phyloP scores from a whole-genome alignment of 2,797 vertebrate genomes.

The Urocyon cinereoargenteus region DNA sequence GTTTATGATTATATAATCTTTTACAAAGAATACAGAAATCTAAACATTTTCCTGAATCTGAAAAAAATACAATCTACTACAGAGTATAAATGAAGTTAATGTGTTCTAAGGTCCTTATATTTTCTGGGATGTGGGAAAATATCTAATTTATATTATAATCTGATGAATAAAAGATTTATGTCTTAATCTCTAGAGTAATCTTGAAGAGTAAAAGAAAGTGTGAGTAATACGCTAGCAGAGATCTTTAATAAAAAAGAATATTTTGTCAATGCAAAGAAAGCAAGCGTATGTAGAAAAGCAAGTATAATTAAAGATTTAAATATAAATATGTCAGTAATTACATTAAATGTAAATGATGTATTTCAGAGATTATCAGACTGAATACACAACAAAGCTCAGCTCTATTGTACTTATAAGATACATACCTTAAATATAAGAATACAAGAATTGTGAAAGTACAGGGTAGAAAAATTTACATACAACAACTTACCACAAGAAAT shows the following conservation, averaged over 20 bases:
- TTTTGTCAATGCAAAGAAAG: not conserved
- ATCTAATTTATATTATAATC: not conserved
- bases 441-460: not conserved
- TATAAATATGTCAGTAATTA: not conserved
- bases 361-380: not conserved
- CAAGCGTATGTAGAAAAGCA: not conserved
- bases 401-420: not conserved
- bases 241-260: constrained; percentile 20
- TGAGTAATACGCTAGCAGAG: not conserved
- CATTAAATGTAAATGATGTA: not conserved
- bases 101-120: not conserved
- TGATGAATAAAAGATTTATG: constrained; percentile 3
- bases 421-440: not conserved
- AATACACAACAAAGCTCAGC: not conserved
- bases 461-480: not conserved
- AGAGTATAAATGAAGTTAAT: not conserved
- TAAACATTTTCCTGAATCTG: not conserved
- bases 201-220: not conserved
- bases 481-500: not conserved
- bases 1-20: not conserved
- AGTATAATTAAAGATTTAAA: not conserved
- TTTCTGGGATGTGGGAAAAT: not conserved
- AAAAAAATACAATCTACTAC: not conserved
- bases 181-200: not conserved
- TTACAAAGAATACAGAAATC: not conserved